Percentiles rank a stretch among this genome's conserved stretches.
Conservation (phyloP, 1,140 invertebrate genomes). For the Pemphigus obesinymphae region DNA sequence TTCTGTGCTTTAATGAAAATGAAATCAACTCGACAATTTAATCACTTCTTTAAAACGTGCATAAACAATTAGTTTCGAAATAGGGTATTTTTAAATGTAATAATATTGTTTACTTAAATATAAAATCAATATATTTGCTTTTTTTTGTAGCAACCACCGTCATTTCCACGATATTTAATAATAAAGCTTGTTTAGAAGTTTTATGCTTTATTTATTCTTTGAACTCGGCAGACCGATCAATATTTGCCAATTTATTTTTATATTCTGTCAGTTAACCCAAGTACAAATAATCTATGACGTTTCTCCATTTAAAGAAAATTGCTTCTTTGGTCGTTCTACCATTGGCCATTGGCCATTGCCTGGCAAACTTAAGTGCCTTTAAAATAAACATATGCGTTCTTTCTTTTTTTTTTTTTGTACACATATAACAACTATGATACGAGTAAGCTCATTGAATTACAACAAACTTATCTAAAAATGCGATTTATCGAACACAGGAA, state of each 20-base stretch:
- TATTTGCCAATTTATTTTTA: slow-evolving; percentile 35
- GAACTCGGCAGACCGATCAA: slow-evolving; percentile 8
- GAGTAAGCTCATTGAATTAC: too few relatives aligned
- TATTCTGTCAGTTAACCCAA: slow-evolving; percentile 14
- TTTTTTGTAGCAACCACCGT: not conserved
- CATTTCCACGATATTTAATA: not conserved
- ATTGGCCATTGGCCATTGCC: not conserved
- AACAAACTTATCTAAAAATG: too few relatives aligned
- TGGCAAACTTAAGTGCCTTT: not conserved
- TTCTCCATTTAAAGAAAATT: slow-evolving; percentile 19
- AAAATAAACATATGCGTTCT: too few relatives aligned
- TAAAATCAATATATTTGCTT: not conserved
- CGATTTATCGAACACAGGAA: too few relatives aligned
- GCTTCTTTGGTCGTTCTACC: not conserved
- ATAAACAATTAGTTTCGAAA: too few relatives aligned
- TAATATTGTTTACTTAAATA: not conserved
- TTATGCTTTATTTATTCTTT: slow-evolving; percentile 2
- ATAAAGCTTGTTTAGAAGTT: not conserved
- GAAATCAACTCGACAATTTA: too few relatives aligned
- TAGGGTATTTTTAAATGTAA: not conserved
- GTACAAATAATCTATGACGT: slow-evolving; percentile 19
- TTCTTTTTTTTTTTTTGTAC: too few relatives aligned
- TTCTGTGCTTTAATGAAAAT: too few relatives aligned
- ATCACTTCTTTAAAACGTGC: too few relatives aligned
- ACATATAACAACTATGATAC: too few relatives aligned